A percentile compares a stretch with the other conserved stretches of the same genome.
Conservation (phyloP, 1,140 invertebrate species). For the Cardiocondyla obscurior region DNA sequence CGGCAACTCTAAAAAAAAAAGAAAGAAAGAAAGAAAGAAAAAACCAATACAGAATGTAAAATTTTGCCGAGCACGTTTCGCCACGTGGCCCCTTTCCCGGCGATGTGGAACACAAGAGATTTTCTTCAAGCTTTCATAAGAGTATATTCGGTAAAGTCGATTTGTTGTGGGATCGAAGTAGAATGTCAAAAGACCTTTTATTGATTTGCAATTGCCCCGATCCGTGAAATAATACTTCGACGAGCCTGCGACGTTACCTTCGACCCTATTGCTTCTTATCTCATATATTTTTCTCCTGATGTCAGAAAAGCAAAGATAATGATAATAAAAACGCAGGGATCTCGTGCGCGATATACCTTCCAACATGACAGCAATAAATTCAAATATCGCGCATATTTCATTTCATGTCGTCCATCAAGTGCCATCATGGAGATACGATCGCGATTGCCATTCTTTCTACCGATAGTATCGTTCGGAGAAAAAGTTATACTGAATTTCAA, state of each 20-base stretch:
- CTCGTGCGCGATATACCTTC: conserved; percentile 27
- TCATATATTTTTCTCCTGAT: neutral
- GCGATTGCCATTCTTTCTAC: conserved; percentile 29
- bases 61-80: conserved; percentile 4
- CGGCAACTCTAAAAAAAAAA: no score
- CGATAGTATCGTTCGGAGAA: conserved; percentile 41
- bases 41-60: conserved; percentile 40
- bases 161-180: conserved; percentile 12
- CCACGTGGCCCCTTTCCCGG: neutral
- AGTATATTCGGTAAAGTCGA: conserved; percentile 25
- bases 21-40: no score
- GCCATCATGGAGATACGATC: conserved; percentile 45
- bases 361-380: conserved; percentile 44
- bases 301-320: conserved; percentile 6
- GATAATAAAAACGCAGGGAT: conserved; percentile 32
- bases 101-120: neutral
- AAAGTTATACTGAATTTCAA: conserved; percentile 35
- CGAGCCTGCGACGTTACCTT: conserved; percentile 14
- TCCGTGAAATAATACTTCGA: conserved; percentile 19
- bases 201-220: conserved; percentile 6
- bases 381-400: conserved; percentile 53
- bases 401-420: conserved; percentile 51
- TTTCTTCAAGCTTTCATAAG: conserved; percentile 39
- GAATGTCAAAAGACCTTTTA: conserved; percentile 24
- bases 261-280: neutral